phyloP scores from a whole-genome alignment of 2,888 invertebrate species.

The Thymelicus acteon region DNA sequence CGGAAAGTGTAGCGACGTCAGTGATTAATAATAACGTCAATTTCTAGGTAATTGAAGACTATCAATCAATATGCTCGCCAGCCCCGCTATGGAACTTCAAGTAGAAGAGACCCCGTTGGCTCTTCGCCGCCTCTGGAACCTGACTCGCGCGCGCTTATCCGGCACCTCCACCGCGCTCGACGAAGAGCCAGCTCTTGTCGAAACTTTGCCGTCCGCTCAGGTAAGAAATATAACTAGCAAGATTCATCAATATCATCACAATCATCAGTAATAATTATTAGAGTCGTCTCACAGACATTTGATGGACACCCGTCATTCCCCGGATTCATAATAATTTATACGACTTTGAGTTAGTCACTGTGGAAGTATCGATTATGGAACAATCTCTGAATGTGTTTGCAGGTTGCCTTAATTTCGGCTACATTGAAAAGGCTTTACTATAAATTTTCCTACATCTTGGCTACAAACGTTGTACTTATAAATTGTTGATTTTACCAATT shows the following conservation, averaged over 20 bases:
- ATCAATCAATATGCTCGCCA: constrained; percentile 74
- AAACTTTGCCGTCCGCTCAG: constrained; percentile 74
- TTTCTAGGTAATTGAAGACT: constrained; percentile 15
- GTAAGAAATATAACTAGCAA: constrained; percentile 50
- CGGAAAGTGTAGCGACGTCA: background rate
- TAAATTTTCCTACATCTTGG: too few species aligned
- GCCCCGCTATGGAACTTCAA: constrained; percentile 84
- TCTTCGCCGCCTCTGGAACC: constrained; percentile 79
- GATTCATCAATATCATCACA: background rate
- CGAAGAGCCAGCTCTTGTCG: constrained; percentile 71
- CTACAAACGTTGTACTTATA: too few species aligned
- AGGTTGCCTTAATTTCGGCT: too few species aligned
- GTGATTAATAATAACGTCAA: background rate
- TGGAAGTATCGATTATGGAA: too few species aligned
- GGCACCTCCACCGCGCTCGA: constrained; percentile 75
- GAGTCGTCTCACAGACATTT: too few species aligned
- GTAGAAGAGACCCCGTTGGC: constrained; percentile 80
- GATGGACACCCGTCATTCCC: too few species aligned
- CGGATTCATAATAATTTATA: too few species aligned
- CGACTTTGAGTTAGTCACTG: too few species aligned
- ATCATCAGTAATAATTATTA: too few species aligned
- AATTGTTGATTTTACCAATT: too few species aligned
- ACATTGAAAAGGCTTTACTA: too few species aligned
- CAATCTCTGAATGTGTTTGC: too few species aligned
- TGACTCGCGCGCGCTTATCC: constrained; percentile 78